Percentiles rank a stretch among this genome's conserved stretches.
Conservation (phyloP, 1,140 invertebrate species). For the Drosophila virilis region DNA sequence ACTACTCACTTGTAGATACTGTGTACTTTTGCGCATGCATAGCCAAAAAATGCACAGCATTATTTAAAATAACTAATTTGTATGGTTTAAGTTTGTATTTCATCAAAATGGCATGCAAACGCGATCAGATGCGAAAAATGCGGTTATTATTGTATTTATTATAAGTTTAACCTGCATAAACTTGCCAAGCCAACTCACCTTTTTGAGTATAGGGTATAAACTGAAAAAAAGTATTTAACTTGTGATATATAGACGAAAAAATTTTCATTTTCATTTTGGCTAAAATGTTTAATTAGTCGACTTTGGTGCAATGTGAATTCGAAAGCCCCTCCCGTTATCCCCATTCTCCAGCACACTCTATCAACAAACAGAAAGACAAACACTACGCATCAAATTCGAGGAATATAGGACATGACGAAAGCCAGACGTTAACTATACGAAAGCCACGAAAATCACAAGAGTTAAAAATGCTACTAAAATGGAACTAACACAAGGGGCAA, state of each 20-base stretch:
- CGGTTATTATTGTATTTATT: background rate
- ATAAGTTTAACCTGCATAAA: background rate
- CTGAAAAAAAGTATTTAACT: constrained; percentile 58
- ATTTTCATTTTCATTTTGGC: constrained; percentile 64
- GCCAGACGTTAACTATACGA: constrained; percentile 8
- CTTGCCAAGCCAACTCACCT: background rate
- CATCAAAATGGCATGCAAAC: too few relatives aligned
- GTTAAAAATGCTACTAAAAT: constrained; percentile 32
- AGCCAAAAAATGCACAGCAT: background rate
- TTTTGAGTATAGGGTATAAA: constrained; percentile 1
- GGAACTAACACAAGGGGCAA: constrained; percentile 2
- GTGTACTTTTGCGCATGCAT: background rate
- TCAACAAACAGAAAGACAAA: constrained; percentile 61
- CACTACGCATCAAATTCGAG: constrained; percentile 42
- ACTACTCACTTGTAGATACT: background rate
- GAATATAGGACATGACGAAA: constrained; percentile 50
- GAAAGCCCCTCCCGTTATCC: background rate
- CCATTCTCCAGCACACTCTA: constrained; percentile 9
- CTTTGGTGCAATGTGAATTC: constrained; percentile 14
- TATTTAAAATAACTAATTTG: too few relatives aligned
- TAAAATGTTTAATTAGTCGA: constrained; percentile 71
- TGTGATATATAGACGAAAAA: constrained; percentile 49
- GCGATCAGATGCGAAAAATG: too few relatives aligned
- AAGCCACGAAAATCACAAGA: constrained; percentile 33
- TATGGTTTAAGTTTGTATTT: too few relatives aligned